A percentile compares a stretch with the other conserved stretches of the same genome.
phyloP scores from a whole-genome alignment of 2,888 invertebrate genomes.

The Harpagoxenus sublaevis region DNA sequence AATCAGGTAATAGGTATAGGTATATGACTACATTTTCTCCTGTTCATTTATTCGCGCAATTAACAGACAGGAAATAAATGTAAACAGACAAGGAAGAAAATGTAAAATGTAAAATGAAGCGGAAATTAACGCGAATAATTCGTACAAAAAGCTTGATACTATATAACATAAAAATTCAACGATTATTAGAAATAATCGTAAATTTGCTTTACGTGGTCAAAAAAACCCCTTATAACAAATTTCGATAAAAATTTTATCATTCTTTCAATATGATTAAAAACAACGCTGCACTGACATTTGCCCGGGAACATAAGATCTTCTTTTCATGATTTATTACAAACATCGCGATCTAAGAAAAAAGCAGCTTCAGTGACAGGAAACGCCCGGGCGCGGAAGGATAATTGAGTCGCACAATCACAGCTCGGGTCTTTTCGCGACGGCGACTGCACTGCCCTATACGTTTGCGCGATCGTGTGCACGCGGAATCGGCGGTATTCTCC shows the following conservation, averaged over 20 bases:
- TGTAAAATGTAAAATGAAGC: neutral
- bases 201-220: neutral
- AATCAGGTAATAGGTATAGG: too few relatives aligned
- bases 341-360: neutral
- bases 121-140: neutral
- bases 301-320: neutral
- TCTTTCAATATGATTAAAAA: neutral
- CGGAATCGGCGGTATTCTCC: slow-evolving; percentile 57
- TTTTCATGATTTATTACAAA: neutral
- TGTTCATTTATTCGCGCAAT: neutral
- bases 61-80: neutral
- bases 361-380: neutral
- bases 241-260: neutral
- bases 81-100: neutral
- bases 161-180: neutral
- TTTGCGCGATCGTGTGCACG: slow-evolving; percentile 45
- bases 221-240: neutral
- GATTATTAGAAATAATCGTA: neutral
- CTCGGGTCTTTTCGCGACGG: slow-evolving; percentile 31
- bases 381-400: neutral
- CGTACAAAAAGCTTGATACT: neutral
- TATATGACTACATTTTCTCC: neutral
- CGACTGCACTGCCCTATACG: slow-evolving; percentile 20
- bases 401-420: slow-evolving; percentile 49
- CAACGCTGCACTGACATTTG: neutral